These are phyloP conservation scores for Caligus rogercresseyi DNA, from an alignment of 1,140 invertebrate species.

Conservation along the genomic window DNA sequence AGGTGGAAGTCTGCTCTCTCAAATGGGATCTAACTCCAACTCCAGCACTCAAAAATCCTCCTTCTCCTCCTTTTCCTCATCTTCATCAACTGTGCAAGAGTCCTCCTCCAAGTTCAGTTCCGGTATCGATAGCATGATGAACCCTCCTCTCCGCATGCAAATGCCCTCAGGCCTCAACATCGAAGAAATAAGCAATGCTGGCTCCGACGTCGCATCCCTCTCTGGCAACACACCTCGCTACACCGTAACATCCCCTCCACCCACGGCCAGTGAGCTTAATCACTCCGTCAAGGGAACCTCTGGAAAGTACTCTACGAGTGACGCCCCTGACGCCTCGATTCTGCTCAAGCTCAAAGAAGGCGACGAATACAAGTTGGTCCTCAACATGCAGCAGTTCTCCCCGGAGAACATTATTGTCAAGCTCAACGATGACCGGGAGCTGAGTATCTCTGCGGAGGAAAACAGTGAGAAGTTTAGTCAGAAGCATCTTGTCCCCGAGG, in stretches of 20 bases:
- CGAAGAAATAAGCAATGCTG: conserved; percentile 15
- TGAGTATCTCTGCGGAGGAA: conserved; percentile 10
- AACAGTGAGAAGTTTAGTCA: conserved; percentile 16
- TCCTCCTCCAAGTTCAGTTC: neutral
- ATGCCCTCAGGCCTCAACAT: neutral
- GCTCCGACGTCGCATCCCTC: neutral
- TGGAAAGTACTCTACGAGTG: neutral
- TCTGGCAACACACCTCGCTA: neutral
- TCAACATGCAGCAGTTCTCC: conserved; percentile 18
- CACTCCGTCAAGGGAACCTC: neutral
- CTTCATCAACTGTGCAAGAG: neutral
- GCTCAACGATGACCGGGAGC: conserved; percentile 12
- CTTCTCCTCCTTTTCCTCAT: neutral
- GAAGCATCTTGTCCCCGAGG: conserved; percentile 10
- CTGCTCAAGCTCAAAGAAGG: conserved; percentile 19
- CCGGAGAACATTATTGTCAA: conserved; percentile 19
- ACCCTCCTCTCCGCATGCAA: neutral
- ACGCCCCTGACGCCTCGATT: conserved; percentile 1
- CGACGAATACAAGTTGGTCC: conserved; percentile 18
- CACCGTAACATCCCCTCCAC: conserved; percentile 9
- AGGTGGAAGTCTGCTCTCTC: neutral
- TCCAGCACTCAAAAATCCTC: neutral
- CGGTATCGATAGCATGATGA: neutral
- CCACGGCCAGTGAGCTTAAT: neutral
- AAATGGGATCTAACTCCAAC: neutral